These are phyloP conservation scores for Torymus aiolomorphi DNA, from an alignment of 2,888 invertebrate genomes.

Conservation along the genomic window DNA sequence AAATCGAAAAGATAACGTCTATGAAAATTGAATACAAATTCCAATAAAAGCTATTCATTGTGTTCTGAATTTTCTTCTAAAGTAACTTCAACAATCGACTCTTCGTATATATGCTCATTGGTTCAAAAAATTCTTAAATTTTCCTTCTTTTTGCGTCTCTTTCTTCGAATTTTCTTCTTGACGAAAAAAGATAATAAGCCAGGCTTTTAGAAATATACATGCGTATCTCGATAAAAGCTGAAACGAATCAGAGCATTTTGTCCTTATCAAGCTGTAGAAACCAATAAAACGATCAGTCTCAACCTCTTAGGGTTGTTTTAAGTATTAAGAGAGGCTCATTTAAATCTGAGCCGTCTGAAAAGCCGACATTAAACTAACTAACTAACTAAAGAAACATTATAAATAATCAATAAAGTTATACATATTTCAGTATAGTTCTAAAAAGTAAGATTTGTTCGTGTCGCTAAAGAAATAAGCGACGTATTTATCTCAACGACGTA, in stretches of 20 bases:
- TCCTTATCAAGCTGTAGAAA: conserved; percentile 1
- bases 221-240: conserved; percentile 28
- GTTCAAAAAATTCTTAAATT: conserved; percentile 21
- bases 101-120: conserved; percentile 12
- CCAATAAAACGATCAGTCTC: conserved; percentile 9
- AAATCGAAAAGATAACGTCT: conserved; percentile 6
- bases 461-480: conserved; percentile 58
- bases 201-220: conserved; percentile 45
- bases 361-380: conserved; percentile 61
- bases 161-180: conserved; percentile 21
- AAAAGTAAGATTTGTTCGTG: conserved; percentile 65
- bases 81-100: background rate
- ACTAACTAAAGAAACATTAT: conserved; percentile 65
- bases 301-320: conserved; percentile 59
- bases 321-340: conserved; percentile 55
- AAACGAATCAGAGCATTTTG: conserved; percentile 8
- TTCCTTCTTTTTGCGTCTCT: conserved; percentile 25
- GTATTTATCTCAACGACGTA: conserved; percentile 62
- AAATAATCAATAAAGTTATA: conserved; percentile 68
- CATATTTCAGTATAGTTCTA: conserved; percentile 67
- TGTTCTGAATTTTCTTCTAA: background rate
- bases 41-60: conserved; percentile 2
- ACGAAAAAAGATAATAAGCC: conserved; percentile 21
- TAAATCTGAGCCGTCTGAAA: conserved; percentile 62
- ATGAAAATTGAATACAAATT: conserved; percentile 1